Percentiles rank a stretch among this genome's conserved stretches.
Evolutionary conservation across 2,113 vertebrate genomes (phyloP).

Genomic region (Pimephales promelas): DNA sequence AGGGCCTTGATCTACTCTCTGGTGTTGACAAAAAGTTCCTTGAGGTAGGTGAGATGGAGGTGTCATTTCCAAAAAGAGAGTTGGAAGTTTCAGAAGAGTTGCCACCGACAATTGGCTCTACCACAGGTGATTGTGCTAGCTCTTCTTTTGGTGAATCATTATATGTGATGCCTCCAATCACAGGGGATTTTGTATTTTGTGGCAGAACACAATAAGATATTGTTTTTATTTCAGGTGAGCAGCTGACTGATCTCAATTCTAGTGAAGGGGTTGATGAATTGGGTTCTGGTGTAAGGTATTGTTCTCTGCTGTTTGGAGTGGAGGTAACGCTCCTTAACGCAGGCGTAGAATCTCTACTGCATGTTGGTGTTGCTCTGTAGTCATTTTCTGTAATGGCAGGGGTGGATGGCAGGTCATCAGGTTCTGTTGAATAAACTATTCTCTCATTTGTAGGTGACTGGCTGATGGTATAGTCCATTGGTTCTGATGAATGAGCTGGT

Average conservation of each 20-base stretch:
- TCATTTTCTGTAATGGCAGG: constrained; percentile 54
- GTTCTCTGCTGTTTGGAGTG: constrained; percentile 47
- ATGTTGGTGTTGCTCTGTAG: constrained; percentile 39
- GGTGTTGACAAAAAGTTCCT: constrained; percentile 21
- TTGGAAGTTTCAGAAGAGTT: constrained; percentile 10
- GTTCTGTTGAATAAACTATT: constrained; percentile 12
- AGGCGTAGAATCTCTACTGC: constrained; percentile 48
- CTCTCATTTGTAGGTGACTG: constrained; percentile 38
- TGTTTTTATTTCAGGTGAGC: constrained; percentile 50
- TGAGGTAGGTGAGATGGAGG: constrained; percentile 43
- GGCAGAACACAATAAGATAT: constrained; percentile 44
- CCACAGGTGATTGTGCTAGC: constrained; percentile 51
- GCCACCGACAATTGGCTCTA: constrained; percentile 26
- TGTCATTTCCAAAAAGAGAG: constrained; percentile 8
- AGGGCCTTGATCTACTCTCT: neutral
- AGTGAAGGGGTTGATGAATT: constrained; percentile 55
- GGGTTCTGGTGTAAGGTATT: constrained; percentile 51
- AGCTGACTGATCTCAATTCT: constrained; percentile 49
- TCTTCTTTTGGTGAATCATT: constrained; percentile 63
- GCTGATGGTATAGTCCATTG: constrained; percentile 24
- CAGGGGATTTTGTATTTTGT: constrained; percentile 58
- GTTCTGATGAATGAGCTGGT: constrained; percentile 26
- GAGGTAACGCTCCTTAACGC: constrained; percentile 54
- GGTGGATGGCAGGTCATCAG: constrained; percentile 52
- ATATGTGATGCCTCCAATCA: constrained; percentile 64